These are phyloP conservation scores for Mesorhabditis spiculigera DNA, from an alignment of 2,888 invertebrate species.

Conservation along the genomic window DNA sequence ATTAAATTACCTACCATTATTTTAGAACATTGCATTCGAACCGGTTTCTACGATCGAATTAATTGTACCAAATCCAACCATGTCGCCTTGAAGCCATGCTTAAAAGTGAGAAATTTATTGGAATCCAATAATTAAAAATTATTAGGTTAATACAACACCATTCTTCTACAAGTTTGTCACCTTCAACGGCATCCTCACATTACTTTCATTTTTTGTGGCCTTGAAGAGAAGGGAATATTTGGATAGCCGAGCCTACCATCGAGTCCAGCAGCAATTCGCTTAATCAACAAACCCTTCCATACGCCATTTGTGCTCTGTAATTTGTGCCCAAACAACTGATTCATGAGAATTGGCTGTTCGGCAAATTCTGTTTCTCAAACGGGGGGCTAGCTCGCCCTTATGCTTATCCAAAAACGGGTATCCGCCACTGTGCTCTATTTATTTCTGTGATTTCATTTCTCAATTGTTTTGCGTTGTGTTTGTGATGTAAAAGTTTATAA, in stretches of 20 bases:
- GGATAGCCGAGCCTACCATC: background rate
- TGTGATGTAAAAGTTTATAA: too few relatives aligned
- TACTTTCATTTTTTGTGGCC: background rate
- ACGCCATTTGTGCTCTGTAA: too few relatives aligned
- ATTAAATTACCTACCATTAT: background rate
- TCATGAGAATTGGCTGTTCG: too few relatives aligned
- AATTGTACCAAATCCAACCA: conserved; percentile 29
- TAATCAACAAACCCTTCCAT: background rate
- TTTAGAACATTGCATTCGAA: conserved; percentile 29
- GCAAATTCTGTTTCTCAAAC: too few relatives aligned
- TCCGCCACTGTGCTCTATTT: too few relatives aligned
- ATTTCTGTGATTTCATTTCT: too few relatives aligned
- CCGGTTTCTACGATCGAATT: conserved; percentile 31
- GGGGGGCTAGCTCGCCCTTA: too few relatives aligned
- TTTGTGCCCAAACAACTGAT: too few relatives aligned
- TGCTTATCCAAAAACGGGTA: too few relatives aligned
- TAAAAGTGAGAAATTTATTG: conserved; percentile 11
- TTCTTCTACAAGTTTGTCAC: conserved; percentile 19
- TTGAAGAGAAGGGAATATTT: conserved; percentile 5
- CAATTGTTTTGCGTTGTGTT: too few relatives aligned
- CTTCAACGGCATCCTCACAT: conserved; percentile 17
- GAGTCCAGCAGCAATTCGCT: conserved; percentile 1
- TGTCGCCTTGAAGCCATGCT: conserved; percentile 24
- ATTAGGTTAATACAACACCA: background rate
- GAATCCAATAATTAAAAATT: background rate